Conservation (phyloP, 2,888 invertebrate genomes). For the Watsonalla binaria region DNA sequence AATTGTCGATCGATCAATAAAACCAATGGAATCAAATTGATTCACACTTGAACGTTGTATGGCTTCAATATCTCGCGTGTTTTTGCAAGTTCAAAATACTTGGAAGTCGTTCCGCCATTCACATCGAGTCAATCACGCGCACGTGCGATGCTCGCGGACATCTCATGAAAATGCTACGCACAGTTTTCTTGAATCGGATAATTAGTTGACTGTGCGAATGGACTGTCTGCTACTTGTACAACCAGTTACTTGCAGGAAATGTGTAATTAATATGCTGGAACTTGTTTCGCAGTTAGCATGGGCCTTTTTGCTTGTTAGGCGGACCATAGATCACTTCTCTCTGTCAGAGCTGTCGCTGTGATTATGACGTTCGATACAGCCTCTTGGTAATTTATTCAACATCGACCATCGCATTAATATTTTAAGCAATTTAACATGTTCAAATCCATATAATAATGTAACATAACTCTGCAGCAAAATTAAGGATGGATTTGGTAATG, state of each 20-base stretch:
- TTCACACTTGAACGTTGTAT: constrained; percentile 73
- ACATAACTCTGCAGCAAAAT: constrained; percentile 10
- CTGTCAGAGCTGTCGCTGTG: constrained; percentile 33
- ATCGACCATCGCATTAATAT: neutral
- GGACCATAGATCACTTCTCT: constrained; percentile 32
- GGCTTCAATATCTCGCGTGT: constrained; percentile 60
- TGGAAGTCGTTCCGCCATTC: constrained; percentile 66
- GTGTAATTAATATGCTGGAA: constrained; percentile 35
- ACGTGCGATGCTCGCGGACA: constrained; percentile 42
- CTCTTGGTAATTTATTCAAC: neutral
- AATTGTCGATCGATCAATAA: constrained; percentile 76
- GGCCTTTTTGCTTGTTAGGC: constrained; percentile 32
- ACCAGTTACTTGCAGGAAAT: constrained; percentile 50
- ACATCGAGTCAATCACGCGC: constrained; percentile 60
- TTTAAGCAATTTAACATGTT: neutral
- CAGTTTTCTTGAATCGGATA: constrained; percentile 48
- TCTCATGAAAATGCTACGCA: constrained; percentile 51
- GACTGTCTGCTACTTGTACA: constrained; percentile 22
- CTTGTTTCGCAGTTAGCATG: constrained; percentile 28
- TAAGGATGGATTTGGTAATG: constrained; percentile 31
- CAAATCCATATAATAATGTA: constrained; percentile 5
- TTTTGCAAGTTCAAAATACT: constrained; percentile 70
- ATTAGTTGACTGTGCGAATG: constrained; percentile 39
- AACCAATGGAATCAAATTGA: constrained; percentile 73
- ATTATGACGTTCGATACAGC: constrained; percentile 15